phyloP scores from a whole-genome alignment of 1,140 invertebrate species.

The Sarcophaga peregrina region DNA sequence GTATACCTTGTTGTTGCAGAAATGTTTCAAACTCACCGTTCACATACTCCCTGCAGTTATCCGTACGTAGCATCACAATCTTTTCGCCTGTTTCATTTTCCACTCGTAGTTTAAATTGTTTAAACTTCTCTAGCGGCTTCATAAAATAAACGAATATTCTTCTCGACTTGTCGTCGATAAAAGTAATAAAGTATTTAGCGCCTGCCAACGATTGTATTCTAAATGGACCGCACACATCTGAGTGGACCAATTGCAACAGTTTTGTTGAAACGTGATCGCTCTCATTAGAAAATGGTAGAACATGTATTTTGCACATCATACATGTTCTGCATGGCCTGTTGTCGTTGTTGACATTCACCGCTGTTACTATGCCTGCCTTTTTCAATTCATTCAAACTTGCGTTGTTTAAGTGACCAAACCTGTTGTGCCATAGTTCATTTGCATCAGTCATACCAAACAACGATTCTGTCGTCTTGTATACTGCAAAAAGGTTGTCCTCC shows the following conservation, averaged over 20 bases:
- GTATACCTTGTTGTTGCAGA: not conserved
- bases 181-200: constrained; percentile 58
- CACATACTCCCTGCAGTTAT: not conserved
- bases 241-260: constrained; percentile 54
- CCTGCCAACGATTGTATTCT: constrained; percentile 57
- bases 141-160: constrained; percentile 55
- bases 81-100: too few species aligned
- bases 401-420: constrained; percentile 53
- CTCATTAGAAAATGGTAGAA: constrained; percentile 48
- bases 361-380: constrained; percentile 45
- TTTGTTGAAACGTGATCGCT: constrained; percentile 50
- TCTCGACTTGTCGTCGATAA: constrained; percentile 67
- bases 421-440: constrained; percentile 51
- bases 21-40: not conserved
- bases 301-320: constrained; percentile 52
- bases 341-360: constrained; percentile 45
- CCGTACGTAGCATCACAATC: not conserved
- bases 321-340: constrained; percentile 48
- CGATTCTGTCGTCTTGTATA: not conserved
- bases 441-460: not conserved
- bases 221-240: constrained; percentile 57
- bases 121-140: not conserved
- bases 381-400: constrained; percentile 52
- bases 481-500: not conserved
- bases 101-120: not conserved